These are phyloP conservation scores for Acrocephalus arundinaceus DNA, from an alignment of 2,113 vertebrate species.

Conservation along the genomic window DNA sequence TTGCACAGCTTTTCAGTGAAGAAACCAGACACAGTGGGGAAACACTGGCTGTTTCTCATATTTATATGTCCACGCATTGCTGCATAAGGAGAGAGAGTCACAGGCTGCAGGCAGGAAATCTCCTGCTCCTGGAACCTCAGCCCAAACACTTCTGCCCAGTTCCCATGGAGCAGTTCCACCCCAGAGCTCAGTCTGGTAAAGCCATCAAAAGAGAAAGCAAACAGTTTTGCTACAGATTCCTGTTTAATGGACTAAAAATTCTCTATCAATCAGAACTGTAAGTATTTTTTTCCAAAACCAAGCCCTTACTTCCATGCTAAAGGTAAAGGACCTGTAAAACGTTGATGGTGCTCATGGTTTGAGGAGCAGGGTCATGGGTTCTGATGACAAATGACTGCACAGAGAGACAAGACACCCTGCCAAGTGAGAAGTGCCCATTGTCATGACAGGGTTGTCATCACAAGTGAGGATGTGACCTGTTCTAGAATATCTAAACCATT, in stretches of 20 bases:
- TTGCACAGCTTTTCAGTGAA: background rate
- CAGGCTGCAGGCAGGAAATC: background rate
- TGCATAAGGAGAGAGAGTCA: background rate
- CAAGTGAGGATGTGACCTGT: background rate
- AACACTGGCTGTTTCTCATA: background rate
- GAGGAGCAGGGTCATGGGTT: background rate
- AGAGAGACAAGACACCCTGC: background rate
- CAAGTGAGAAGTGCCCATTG: background rate
- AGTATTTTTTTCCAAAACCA: background rate
- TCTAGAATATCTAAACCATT: background rate
- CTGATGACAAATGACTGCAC: accelerated
- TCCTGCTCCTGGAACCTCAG: background rate
- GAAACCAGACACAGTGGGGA: background rate
- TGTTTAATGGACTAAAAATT: background rate
- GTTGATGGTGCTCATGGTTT: accelerated
- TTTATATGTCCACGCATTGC: background rate
- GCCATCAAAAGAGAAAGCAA: background rate
- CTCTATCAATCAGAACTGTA: accelerated
- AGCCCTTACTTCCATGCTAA: background rate
- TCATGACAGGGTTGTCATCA: accelerated
- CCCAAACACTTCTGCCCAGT: background rate
- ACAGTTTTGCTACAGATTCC: background rate
- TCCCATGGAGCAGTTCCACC: background rate
- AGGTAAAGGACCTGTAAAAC: background rate
- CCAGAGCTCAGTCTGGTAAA: background rate